phyloP scores from a whole-genome alignment of 2,113 vertebrate genomes.

The Propithecus coquereli region DNA sequence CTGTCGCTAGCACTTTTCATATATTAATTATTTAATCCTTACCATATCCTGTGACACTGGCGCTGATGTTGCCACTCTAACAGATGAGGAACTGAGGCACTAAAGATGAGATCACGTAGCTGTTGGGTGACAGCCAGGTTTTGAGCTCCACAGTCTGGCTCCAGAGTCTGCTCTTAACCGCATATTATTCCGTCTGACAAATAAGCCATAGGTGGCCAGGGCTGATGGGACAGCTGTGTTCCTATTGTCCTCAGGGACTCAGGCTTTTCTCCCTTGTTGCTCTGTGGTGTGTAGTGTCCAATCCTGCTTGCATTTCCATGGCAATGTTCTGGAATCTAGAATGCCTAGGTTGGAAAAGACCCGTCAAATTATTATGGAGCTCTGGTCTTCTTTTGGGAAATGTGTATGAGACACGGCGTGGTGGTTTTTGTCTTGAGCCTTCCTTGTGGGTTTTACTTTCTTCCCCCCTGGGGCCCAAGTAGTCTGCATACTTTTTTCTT shows the following conservation, averaged over 20 bases:
- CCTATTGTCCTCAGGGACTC: neutral
- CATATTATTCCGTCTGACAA: neutral
- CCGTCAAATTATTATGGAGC: neutral
- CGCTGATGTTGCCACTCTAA: neutral
- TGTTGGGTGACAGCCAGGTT: neutral
- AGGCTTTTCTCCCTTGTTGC: neutral
- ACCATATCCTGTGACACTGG: neutral
- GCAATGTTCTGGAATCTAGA: neutral
- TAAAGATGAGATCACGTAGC: neutral
- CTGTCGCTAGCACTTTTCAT: neutral
- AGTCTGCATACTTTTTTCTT: neutral
- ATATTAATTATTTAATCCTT: neutral
- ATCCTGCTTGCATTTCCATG: neutral
- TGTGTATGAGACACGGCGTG: rapidly evolving
- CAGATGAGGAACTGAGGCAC: neutral
- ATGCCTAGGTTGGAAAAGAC: neutral
- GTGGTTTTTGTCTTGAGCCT: neutral
- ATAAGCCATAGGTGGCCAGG: neutral
- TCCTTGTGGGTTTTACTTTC: neutral
- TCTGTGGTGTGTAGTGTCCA: neutral
- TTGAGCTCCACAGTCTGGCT: neutral
- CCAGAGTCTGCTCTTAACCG: neutral
- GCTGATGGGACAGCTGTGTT: neutral
- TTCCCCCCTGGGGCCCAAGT: neutral
- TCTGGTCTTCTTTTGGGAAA: neutral